Conservation (phyloP, 2,113 vertebrate genomes). For the Phalacrocorax pelagicus region DNA sequence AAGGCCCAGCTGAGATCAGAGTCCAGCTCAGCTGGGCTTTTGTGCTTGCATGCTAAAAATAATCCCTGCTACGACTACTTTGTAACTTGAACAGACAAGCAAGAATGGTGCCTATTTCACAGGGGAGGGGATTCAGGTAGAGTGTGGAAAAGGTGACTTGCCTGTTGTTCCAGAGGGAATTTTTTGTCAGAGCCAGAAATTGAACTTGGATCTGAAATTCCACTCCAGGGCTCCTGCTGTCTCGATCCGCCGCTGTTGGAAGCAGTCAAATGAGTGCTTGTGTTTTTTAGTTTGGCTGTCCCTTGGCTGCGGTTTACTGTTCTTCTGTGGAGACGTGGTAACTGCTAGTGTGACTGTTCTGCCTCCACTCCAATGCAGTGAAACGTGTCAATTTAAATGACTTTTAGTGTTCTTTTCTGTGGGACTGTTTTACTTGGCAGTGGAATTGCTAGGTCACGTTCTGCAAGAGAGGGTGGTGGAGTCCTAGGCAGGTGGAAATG, state of each 20-base stretch:
- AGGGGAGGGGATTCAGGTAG: not conserved
- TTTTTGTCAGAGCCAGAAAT: not conserved
- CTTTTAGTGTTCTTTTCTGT: not conserved
- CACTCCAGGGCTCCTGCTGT: not conserved
- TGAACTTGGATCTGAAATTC: not conserved
- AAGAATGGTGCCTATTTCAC: not conserved
- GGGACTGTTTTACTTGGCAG: not conserved
- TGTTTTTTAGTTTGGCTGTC: not conserved
- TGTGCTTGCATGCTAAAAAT: not conserved
- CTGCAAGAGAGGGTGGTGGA: not conserved
- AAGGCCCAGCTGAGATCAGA: constrained; percentile 18
- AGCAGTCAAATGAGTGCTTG: not conserved
- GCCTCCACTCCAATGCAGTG: not conserved
- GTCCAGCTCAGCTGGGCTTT: constrained; percentile 2
- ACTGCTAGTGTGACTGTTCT: not conserved
- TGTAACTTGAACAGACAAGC: not conserved
- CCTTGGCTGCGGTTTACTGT: not conserved
- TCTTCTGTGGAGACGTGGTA: not conserved
- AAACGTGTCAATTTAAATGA: not conserved
- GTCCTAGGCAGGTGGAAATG: not conserved
- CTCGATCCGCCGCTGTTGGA: not conserved
- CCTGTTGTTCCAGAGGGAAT: not conserved
- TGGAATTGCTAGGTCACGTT: not conserved
- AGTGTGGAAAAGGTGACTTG: not conserved
- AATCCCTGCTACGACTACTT: not conserved